Conservation (phyloP, 2,888 invertebrate genomes). For the Spilosoma lubricipeda region DNA sequence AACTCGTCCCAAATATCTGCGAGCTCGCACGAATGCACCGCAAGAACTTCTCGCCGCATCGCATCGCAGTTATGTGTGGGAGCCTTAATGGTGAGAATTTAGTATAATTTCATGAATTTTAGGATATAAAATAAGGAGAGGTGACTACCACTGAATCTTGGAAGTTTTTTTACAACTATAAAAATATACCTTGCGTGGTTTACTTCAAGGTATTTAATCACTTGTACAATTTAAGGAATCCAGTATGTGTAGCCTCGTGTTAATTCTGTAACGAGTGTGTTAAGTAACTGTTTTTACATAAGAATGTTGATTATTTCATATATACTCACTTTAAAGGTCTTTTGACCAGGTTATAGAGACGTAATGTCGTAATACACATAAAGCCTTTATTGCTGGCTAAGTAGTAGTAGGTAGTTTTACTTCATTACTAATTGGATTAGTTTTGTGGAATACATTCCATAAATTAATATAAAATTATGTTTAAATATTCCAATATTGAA, state of each 20-base stretch:
- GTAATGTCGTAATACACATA: neutral
- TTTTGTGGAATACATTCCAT: neutral
- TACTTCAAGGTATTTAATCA: slow-evolving; percentile 27
- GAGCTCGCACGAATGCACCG: no score
- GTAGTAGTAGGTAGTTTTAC: neutral
- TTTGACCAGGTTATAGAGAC: slow-evolving; percentile 22
- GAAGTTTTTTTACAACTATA: slow-evolving; percentile 14
- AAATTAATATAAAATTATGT: neutral
- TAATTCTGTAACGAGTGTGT: slow-evolving; percentile 34
- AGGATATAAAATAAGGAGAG: neutral
- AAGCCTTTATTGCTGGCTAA: neutral
- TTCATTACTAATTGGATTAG: neutral
- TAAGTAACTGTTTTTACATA: slow-evolving; percentile 33
- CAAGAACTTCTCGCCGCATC: no score
- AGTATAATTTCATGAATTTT: neutral
- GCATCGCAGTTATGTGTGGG: no score
- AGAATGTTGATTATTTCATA: slow-evolving; percentile 41
- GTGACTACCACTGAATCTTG: neutral
- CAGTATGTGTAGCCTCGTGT: slow-evolving; percentile 39
- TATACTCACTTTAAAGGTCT: slow-evolving; percentile 24
- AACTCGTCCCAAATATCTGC: no score
- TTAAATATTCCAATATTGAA: neutral
- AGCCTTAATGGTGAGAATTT: no score
- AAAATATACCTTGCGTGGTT: slow-evolving; percentile 6
- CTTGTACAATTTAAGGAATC: slow-evolving; percentile 37